These are phyloP conservation scores for Ectropis crepuscularia DNA, from an alignment of 2,888 invertebrate genomes.

Conservation along the genomic window DNA sequence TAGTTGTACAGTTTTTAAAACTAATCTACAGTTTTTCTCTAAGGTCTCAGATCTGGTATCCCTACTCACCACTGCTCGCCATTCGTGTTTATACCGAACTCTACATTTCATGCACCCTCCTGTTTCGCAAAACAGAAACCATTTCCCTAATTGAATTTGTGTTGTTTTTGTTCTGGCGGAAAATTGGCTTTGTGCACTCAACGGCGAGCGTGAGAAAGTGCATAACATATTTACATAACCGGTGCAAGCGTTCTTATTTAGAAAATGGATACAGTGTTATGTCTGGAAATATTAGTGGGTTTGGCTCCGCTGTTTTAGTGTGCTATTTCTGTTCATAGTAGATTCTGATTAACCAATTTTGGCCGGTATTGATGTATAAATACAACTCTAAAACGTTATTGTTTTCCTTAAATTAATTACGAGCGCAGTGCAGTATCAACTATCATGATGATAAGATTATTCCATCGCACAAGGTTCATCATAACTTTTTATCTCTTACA, in stretches of 20 bases:
- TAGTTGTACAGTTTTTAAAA: too few relatives aligned
- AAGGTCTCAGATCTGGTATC: too few relatives aligned
- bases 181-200: conserved; percentile 77
- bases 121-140: conserved; percentile 70
- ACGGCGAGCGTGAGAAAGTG: conserved; percentile 74
- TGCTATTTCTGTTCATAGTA: neutral
- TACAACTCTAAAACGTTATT: too few relatives aligned
- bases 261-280: conserved; percentile 53
- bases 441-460: too few relatives aligned
- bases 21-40: too few relatives aligned
- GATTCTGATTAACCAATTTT: neutral
- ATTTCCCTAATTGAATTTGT: conserved; percentile 81
- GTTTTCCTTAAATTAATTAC: neutral
- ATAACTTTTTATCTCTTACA: too few relatives aligned
- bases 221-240: conserved; percentile 62
- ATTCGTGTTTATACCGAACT: conserved; percentile 60
- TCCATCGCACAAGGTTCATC: too few relatives aligned
- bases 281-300: conserved; percentile 51
- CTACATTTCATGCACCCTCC: conserved; percentile 66
- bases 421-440: too few relatives aligned
- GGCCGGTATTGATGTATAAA: neutral
- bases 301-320: neutral
- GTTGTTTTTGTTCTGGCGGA: conserved; percentile 76
- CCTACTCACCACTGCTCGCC: too few relatives aligned
- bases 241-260: conserved; percentile 55